phyloP scores from a whole-genome alignment of 2,888 invertebrate species.

The Megaustenia siamemsis region DNA sequence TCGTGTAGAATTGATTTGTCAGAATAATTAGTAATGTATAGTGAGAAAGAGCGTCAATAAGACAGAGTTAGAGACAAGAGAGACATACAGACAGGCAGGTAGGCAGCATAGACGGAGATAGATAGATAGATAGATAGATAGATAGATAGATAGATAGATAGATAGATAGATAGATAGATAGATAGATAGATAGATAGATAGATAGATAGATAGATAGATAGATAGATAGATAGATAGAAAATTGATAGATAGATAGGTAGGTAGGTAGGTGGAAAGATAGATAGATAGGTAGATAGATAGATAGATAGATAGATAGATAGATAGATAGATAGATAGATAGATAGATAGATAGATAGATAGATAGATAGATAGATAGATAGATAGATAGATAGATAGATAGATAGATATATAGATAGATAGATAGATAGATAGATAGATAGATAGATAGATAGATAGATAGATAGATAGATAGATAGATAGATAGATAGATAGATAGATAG shows the following conservation, averaged over 20 bases:
- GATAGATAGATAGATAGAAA: background rate
- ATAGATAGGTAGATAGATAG: background rate
- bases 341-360: background rate
- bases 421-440: background rate
- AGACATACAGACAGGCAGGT: too few relatives aligned
- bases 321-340: background rate
- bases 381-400: background rate
- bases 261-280: background rate
- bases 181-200: background rate
- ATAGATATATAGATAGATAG: constrained; percentile 9
- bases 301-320: background rate
- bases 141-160: too few relatives aligned
- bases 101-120: too few relatives aligned
- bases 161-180: background rate
- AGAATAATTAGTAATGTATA: too few relatives aligned
- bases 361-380: background rate
- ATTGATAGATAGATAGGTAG: background rate
- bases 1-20: too few relatives aligned
- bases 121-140: too few relatives aligned
- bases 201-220: constrained; percentile 6
- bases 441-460: background rate
- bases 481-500: background rate
- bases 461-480: background rate
- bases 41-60: too few relatives aligned
- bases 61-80: too few relatives aligned